phyloP scores from a whole-genome alignment of 1,140 invertebrate species.

The Drosophila equinoxialis region DNA sequence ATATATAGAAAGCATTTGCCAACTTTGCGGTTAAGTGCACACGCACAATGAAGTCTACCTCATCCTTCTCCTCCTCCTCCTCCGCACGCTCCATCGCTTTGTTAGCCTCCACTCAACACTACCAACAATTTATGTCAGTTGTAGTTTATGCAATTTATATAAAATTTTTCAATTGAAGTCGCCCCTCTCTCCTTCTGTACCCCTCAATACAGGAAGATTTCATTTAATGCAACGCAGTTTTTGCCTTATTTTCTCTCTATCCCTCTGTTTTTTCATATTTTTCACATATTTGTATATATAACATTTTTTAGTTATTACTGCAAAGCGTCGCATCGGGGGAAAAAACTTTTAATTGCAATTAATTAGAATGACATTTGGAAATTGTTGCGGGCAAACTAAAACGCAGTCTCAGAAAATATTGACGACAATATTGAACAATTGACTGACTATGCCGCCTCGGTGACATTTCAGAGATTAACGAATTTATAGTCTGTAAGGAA shows the following conservation, averaged over 20 bases:
- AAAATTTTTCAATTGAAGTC: conserved; percentile 73
- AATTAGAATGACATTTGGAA: conserved; percentile 65
- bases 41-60: conserved; percentile 63
- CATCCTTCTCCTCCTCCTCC: neutral
- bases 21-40: conserved; percentile 73
- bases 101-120: conserved; percentile 18
- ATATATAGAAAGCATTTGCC: conserved; percentile 47
- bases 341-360: conserved; percentile 64
- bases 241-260: conserved; percentile 22
- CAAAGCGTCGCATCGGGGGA: neutral
- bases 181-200: neutral
- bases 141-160: conserved; percentile 73
- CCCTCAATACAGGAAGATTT: conserved; percentile 58
- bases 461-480: no score
- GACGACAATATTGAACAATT: no score
- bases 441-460: no score
- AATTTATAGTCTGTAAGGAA: no score
- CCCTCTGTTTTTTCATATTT: neutral
- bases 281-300: conserved; percentile 16
- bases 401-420: no score
- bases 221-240: conserved; percentile 37
- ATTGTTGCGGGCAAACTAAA: conserved; percentile 19
- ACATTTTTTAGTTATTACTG: conserved; percentile 28
- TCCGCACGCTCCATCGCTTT: neutral
- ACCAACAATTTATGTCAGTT: conserved; percentile 55